These are phyloP conservation scores for Nesidiocoris tenuis DNA, from an alignment of 2,888 invertebrate species.

Conservation along the genomic window DNA sequence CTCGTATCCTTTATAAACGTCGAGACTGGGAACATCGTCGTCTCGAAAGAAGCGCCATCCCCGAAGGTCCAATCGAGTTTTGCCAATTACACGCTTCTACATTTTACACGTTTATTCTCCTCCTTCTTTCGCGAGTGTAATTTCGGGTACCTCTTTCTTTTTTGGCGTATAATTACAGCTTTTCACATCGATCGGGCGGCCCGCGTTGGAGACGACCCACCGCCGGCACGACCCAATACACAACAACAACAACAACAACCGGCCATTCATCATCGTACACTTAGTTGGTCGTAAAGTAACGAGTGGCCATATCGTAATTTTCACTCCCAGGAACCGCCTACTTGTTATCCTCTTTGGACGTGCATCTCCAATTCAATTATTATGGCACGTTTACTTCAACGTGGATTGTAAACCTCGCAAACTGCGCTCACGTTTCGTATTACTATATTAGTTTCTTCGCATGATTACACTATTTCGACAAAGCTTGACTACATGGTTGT, in stretches of 20 bases:
- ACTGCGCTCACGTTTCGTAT: neutral
- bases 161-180: neutral
- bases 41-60: neutral
- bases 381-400: neutral
- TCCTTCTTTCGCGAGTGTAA: neutral
- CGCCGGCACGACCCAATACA: too few relatives aligned
- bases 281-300: neutral
- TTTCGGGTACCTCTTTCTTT: neutral
- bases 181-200: slow-evolving; percentile 9
- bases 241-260: neutral
- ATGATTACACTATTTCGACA: neutral
- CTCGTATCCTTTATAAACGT: neutral
- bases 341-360: slow-evolving; percentile 11
- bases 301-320: slow-evolving; percentile 1
- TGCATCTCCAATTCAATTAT: slow-evolving; percentile 10
- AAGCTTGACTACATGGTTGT: too few relatives aligned
- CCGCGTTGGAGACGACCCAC: neutral
- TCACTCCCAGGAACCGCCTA: slow-evolving; percentile 2
- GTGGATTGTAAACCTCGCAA: neutral
- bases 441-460: neutral
- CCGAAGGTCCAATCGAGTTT: neutral
- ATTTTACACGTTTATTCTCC: neutral
- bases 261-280: slow-evolving; percentile 10
- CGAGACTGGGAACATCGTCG: neutral
- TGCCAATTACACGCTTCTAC: neutral